Evolutionary conservation across 2,113 vertebrate genomes (phyloP).

Genomic region (Struthidea cinerea): DNA sequence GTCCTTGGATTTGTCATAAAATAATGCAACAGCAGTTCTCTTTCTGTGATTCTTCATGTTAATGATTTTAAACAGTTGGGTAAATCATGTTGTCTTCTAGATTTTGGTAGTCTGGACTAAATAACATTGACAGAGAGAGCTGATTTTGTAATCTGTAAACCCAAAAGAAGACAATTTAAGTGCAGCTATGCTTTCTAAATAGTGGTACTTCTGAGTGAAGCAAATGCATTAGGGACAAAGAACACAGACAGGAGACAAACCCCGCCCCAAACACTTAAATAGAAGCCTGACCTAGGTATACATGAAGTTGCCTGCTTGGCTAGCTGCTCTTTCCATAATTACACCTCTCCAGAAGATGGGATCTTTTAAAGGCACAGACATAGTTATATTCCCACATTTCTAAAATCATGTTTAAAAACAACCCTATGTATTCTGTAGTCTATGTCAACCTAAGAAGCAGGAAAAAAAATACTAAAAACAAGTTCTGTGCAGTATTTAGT

Average conservation of each 20-base stretch:
- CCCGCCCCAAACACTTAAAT: accelerated
- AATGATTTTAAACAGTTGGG: neutral
- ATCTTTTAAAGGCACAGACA: neutral
- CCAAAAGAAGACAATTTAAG: neutral
- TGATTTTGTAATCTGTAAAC: neutral
- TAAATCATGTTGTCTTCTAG: neutral
- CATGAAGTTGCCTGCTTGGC: neutral
- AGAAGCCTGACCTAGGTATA: neutral
- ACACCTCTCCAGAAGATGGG: neutral
- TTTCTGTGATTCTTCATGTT: neutral
- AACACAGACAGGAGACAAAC: neutral
- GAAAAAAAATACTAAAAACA: neutral
- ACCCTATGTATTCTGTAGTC: neutral
- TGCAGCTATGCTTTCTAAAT: neutral
- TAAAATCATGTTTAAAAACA: neutral
- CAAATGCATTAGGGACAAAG: neutral
- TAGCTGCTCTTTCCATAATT: neutral
- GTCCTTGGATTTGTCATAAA: neutral
- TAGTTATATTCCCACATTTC: neutral
- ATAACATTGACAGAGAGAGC: neutral
- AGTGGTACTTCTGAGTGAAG: neutral
- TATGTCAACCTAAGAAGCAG: neutral
- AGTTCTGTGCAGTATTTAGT: neutral
- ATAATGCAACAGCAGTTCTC: neutral
- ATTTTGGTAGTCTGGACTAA: neutral